Base-by-base conservation (phyloP, 2,888 invertebrate genomes). In the Melieria omissa region DNA sequence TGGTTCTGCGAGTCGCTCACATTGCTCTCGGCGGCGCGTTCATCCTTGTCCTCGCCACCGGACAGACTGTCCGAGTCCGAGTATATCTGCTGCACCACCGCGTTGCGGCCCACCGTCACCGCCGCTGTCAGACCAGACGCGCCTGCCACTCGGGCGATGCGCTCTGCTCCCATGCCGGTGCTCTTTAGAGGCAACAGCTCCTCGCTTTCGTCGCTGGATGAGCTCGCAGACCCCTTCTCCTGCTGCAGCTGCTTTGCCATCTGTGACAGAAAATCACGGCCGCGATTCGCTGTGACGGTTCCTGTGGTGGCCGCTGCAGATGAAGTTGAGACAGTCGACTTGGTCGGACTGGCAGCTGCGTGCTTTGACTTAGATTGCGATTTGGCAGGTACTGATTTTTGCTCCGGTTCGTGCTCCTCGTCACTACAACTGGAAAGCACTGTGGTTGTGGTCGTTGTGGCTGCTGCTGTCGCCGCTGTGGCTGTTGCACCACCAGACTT, bases 191-290 rank as follows among this genome's bases (percentile, higher is more conserved):
- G 90, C 87, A 93, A 88, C 61, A 95, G 85, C 75, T 94, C 95
- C 84, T 95, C 95, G 83, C 94, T 95, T 77, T 94, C 95, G 84
- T 95, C 95, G 83, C 94, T 95, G 76, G 95, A 95, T 69, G 92
- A 91, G 63, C 90, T 92, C 71, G 78, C 78, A 60, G 81, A 77
- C 64, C 90, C 89, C 72, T 90, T 90, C 70, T 90, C 91, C 60
- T 79, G 78, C 46, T 88, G 89, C 85, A 94, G 89, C 86, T 94
- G 94, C 79, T 91, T 91, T 83, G 93, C 93, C 90, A 94, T 91
- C 85, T 86, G 85, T 7, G 86, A 82, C 57, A 85, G 80, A 46
- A 80, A 83, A n/a, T 79, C 75, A 42, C 78, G 78, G 46, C 76
- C 75, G 55, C 78, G 75, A 58, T 73, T 79, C 92, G 92, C 73